Evolutionary conservation across 2,797 vertebrate species (phyloP).

Genomic region (Coendou prehensilis): DNA sequence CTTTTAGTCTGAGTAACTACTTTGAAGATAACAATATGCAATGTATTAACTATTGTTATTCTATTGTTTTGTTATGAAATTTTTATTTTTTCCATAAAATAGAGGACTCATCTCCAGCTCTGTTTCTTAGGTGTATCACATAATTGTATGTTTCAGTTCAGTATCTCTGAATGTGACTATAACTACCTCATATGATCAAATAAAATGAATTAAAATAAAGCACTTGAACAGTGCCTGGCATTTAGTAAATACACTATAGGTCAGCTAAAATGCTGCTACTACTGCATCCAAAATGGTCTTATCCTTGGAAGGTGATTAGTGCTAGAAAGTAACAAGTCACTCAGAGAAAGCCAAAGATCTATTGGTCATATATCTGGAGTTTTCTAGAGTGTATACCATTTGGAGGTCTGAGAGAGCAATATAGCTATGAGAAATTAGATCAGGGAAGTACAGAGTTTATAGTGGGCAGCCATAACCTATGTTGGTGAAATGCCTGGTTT

Average conservation of each 20-base stretch:
- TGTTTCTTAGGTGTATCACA: neutral
- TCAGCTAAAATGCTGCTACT: neutral
- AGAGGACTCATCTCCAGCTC: too few relatives aligned
- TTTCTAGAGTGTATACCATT: neutral
- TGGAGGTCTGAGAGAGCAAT: neutral
- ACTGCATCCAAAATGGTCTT: neutral
- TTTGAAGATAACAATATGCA: too few relatives aligned
- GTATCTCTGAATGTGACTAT: neutral
- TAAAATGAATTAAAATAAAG: conserved; percentile 22
- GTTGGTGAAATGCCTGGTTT: neutral
- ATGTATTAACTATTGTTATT: too few relatives aligned
- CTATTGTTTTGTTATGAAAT: too few relatives aligned
- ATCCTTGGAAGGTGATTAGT: neutral
- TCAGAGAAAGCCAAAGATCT: neutral
- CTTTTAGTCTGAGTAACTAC: too few relatives aligned
- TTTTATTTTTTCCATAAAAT: too few relatives aligned
- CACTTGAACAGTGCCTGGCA: neutral
- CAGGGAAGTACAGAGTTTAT: neutral
- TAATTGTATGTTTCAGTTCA: neutral
- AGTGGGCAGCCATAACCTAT: neutral
- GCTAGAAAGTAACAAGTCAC: neutral
- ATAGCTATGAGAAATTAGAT: neutral
- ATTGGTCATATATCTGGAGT: neutral
- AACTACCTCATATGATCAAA: neutral
- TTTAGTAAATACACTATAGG: neutral